A percentile compares a stretch with the other conserved stretches of the same genome.
These are phyloP conservation scores for Drosophila mettleri DNA, from an alignment of 2,888 invertebrate species.

Conservation along the genomic window DNA sequence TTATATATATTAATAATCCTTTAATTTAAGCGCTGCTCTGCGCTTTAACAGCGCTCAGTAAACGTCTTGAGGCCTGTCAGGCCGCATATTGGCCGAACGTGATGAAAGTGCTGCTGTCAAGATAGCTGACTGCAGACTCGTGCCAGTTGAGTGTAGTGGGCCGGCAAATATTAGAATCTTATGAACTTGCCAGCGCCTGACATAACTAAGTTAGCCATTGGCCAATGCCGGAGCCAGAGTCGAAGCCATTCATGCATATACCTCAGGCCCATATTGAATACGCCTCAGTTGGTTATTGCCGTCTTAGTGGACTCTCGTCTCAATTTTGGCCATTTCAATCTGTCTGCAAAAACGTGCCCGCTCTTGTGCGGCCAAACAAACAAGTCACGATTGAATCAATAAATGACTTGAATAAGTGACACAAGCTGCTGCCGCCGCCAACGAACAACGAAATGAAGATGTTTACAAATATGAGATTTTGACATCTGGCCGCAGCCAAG, in stretches of 20 bases:
- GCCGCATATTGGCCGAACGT: conserved; percentile 47
- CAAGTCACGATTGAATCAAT: conserved; percentile 65
- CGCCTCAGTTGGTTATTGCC: conserved; percentile 23
- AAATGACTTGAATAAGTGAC: conserved; percentile 68
- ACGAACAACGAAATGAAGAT: conserved; percentile 44
- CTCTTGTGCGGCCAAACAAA: no score
- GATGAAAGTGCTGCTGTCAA: conserved; percentile 68
- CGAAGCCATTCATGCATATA: conserved; percentile 17
- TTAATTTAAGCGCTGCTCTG: conserved; percentile 3
- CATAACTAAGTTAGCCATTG: conserved; percentile 38
- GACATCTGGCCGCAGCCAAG: conserved; percentile 51
- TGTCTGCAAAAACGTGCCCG: conserved; percentile 54
- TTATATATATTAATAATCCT: not conserved
- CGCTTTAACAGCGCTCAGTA: not conserved
- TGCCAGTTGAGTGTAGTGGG: not conserved
- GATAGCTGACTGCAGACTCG: conserved; percentile 32
- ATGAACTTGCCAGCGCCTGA: conserved; percentile 9
- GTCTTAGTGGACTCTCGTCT: conserved; percentile 8
- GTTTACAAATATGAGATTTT: conserved; percentile 70
- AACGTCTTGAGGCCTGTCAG: not conserved
- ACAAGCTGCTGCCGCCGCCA: conserved; percentile 64
- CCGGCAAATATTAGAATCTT: conserved; percentile 17
- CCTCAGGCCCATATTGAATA: not conserved
- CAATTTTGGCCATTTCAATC: conserved; percentile 34
- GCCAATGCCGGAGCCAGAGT: conserved; percentile 6